Conservation (phyloP, 1,140 invertebrate species). For the Teleopsis dalmanni region DNA sequence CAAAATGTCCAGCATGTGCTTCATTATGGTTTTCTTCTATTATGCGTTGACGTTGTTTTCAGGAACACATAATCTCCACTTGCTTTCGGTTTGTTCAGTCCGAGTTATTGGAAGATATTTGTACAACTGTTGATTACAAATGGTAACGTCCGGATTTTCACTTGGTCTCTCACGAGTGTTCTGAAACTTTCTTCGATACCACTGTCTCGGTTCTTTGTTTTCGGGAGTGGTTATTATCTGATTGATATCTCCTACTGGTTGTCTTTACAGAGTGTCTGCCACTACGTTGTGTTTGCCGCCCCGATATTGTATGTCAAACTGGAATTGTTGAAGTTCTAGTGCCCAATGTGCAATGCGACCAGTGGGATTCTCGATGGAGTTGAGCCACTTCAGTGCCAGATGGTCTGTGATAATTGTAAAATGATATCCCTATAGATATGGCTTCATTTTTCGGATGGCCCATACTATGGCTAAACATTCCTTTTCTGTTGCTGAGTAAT, state of each 20-base stretch:
- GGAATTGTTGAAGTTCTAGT: slow-evolving; percentile 15
- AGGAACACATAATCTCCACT: not conserved
- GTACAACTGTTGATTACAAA: not conserved
- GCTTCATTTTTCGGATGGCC: slow-evolving; percentile 45
- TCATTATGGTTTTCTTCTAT: slow-evolving; percentile 1
- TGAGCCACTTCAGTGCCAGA: slow-evolving; percentile 34
- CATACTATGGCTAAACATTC: slow-evolving; percentile 50
- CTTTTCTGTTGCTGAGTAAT: slow-evolving; percentile 44
- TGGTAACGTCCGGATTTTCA: not conserved
- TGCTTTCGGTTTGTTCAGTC: not conserved
- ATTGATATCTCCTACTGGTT: not conserved
- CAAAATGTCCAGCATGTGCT: not conserved
- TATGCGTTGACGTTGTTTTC: not conserved
- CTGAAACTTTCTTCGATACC: not conserved
- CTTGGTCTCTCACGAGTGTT: not conserved
- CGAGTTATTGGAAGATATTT: not conserved
- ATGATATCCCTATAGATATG: slow-evolving; percentile 35
- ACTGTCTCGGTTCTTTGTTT: not conserved
- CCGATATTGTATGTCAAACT: slow-evolving; percentile 21
- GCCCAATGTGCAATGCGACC: slow-evolving; percentile 17
- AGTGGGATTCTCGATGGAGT: slow-evolving; percentile 27
- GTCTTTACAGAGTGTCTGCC: slow-evolving; percentile 20
- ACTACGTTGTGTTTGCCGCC: slow-evolving; percentile 19
- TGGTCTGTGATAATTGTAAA: no score
- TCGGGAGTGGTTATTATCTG: not conserved